phyloP scores from a whole-genome alignment of 2,888 invertebrate genomes.

The Oasisia sp. region DNA sequence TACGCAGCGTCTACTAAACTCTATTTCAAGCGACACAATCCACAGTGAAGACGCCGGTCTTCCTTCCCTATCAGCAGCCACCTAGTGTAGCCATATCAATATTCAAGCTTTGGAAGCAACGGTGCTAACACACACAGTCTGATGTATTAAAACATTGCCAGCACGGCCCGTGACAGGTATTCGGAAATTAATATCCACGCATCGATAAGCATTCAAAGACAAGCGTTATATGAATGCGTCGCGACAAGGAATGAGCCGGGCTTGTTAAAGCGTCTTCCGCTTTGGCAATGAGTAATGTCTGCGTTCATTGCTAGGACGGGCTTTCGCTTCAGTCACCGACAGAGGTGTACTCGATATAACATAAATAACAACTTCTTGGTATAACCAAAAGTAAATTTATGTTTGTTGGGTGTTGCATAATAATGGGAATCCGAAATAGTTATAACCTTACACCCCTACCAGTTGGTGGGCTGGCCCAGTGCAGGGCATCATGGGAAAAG shows the following conservation, averaged over 20 bases:
- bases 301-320: constrained; percentile 3
- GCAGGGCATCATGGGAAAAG: too few species aligned
- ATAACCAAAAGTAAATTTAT: too few species aligned
- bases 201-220: neutral
- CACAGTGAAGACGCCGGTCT: too few species aligned
- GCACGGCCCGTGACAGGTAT: neutral
- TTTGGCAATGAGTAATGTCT: neutral
- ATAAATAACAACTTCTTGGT: neutral
- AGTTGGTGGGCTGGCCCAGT: too few species aligned
- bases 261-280: neutral
- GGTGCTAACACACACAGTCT: neutral
- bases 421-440: too few species aligned
- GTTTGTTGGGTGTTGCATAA: too few species aligned
- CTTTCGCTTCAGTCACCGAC: neutral
- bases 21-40: too few species aligned
- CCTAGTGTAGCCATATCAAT: neutral
- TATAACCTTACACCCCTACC: too few species aligned
- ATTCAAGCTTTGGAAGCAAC: neutral
- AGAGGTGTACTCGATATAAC: neutral
- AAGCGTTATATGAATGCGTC: neutral
- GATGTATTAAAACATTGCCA: neutral
- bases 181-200: neutral
- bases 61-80: neutral
- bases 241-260: neutral
- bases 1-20: too few species aligned